A percentile compares a stretch with the other conserved stretches of the same genome.
Evolutionary conservation across 2,888 invertebrate genomes (phyloP).

Genomic region (Nemotelus nigrinus): DNA sequence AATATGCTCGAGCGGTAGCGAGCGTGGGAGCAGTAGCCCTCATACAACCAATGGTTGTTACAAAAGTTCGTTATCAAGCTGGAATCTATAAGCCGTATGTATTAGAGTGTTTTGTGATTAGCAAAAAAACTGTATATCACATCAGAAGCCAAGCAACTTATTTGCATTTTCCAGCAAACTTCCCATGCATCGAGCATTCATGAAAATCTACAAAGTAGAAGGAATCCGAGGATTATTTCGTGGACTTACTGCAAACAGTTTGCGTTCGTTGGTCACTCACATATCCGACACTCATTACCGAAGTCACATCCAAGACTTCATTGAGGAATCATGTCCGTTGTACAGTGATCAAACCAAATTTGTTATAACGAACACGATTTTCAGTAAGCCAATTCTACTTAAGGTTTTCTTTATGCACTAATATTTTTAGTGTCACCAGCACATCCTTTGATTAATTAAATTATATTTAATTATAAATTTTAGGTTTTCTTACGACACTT

Average conservation of each 20-base stretch:
- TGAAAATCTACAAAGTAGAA: neutral
- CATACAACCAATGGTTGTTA: constrained; percentile 11
- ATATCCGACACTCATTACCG: neutral
- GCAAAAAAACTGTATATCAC: too few relatives aligned
- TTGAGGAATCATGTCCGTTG: neutral
- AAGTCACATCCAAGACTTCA: neutral
- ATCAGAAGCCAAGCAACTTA: neutral
- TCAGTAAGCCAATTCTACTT: constrained; percentile 3
- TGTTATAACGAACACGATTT: neutral
- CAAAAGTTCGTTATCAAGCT: constrained; percentile 20
- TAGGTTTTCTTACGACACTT: neutral
- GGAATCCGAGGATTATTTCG: constrained; percentile 18
- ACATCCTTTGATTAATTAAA: neutral
- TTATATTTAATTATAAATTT: neutral
- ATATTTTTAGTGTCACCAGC: too few relatives aligned
- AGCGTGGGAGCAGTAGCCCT: neutral
- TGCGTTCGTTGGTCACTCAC: neutral
- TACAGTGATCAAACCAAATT: neutral
- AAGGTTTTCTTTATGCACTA: neutral
- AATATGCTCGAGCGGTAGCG: neutral
- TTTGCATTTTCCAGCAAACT: neutral
- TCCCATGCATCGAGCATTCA: neutral
- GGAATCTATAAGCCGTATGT: constrained; percentile 16
- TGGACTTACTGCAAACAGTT: neutral
- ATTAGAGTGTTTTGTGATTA: too few relatives aligned